Evolutionary conservation across 2,888 invertebrate species (phyloP).

Genomic region (Drosophila buzzatii): DNA sequence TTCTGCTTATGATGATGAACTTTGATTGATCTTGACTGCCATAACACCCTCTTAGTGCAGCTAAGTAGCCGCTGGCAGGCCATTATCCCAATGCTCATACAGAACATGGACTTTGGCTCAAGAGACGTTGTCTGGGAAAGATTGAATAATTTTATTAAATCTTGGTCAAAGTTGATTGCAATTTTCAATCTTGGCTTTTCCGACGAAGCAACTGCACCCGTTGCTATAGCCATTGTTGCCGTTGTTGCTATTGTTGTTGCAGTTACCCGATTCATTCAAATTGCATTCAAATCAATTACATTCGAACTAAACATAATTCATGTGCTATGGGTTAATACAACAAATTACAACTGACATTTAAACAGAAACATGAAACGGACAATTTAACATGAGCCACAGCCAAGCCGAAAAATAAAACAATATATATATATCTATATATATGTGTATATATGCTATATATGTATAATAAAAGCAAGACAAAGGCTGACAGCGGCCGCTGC

Average conservation of each 20-base stretch:
- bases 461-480: constrained; percentile 50
- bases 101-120: constrained; percentile 7
- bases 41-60: constrained; percentile 3
- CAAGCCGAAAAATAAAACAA: constrained; percentile 42
- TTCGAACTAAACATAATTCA: constrained; percentile 80
- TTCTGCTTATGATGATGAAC: constrained; percentile 3
- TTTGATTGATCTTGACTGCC: constrained; percentile 16
- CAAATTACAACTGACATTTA: constrained; percentile 80
- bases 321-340: constrained; percentile 79
- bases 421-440: constrained; percentile 10
- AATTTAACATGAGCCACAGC: constrained; percentile 74
- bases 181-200: constrained; percentile 57
- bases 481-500: constrained; percentile 52
- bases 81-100: constrained; percentile 5
- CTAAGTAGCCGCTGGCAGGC: constrained; percentile 1
- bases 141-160: constrained; percentile 65
- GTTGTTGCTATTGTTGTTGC: constrained; percentile 23
- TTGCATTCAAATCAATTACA: constrained; percentile 81
- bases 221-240: constrained; percentile 29
- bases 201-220: constrained; percentile 66
- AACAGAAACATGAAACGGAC: constrained; percentile 79
- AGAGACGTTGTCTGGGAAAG: constrained; percentile 42
- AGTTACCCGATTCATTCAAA: constrained; percentile 66
- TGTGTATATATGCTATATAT: constrained; percentile 12
- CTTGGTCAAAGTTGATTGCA: constrained; percentile 66